phyloP scores from a whole-genome alignment of 2,888 invertebrate species.

The Coecobrya sp. region DNA sequence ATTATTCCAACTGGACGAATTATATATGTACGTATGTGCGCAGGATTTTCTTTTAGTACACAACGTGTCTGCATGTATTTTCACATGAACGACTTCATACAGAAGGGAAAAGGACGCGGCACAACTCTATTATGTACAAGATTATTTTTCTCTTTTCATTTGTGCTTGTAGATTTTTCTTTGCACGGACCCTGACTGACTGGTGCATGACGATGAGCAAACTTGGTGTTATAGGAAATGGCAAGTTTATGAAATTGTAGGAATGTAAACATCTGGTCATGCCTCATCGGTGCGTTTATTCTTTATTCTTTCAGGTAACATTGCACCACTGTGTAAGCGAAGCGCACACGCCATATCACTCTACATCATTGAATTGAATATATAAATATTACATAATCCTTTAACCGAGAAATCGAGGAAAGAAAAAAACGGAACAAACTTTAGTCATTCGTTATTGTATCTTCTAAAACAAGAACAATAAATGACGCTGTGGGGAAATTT shows the following conservation, averaged over 20 bases:
- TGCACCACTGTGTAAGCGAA: background rate
- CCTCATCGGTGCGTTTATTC: constrained; percentile 60
- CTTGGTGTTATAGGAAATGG: constrained; percentile 31
- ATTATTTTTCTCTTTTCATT: constrained; percentile 38
- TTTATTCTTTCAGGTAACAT: constrained; percentile 56
- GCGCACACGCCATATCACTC: constrained; percentile 16
- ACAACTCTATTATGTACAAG: constrained; percentile 24
- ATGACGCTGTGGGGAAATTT: constrained; percentile 36
- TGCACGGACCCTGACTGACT: constrained; percentile 23
- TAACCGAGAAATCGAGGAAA: background rate
- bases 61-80: constrained; percentile 14
- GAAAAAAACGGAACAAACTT: constrained; percentile 5
- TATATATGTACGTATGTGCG: too few species aligned
- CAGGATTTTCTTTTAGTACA: constrained; percentile 25
- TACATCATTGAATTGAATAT: constrained; percentile 33
- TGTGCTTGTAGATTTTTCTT: constrained; percentile 30
- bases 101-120: background rate
- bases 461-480: constrained; percentile 53
- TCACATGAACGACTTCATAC: constrained; percentile 6
- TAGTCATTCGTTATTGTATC: background rate
- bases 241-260: constrained; percentile 57
- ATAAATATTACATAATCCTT: constrained; percentile 4
- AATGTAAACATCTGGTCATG: constrained; percentile 78
- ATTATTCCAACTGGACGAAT: background rate
- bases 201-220: constrained; percentile 20